A percentile compares a stretch with the other conserved stretches of the same genome.
phyloP scores from a whole-genome alignment of 2,113 vertebrate species.

The Rutilus rutilus region DNA sequence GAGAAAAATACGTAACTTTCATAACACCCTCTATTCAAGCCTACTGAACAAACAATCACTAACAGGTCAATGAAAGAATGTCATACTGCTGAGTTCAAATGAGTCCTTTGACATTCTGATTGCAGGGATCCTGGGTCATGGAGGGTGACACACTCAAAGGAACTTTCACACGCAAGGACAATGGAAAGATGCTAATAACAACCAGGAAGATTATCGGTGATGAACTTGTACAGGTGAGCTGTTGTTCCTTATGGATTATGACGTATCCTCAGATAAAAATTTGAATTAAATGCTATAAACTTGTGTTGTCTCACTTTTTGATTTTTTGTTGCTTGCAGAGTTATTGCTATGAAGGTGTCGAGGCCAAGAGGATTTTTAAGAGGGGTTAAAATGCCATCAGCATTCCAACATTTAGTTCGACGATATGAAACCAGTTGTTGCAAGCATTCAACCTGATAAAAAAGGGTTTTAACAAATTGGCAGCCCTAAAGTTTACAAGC shows the following conservation, averaged over 20 bases:
- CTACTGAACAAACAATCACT: background rate
- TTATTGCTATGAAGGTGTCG: slow-evolving; percentile 89
- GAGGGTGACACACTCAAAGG: slow-evolving; percentile 83
- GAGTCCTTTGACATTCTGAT: background rate
- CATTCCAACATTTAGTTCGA: background rate
- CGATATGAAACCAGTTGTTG: background rate
- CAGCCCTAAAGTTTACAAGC: slow-evolving; percentile 1
- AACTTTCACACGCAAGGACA: slow-evolving; percentile 85
- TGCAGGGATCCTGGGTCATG: slow-evolving; percentile 83
- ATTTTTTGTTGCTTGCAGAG: slow-evolving; percentile 73
- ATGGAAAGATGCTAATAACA: slow-evolving; percentile 83
- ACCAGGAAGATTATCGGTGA: slow-evolving; percentile 75
- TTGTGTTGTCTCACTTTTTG: background rate
- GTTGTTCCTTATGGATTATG: background rate
- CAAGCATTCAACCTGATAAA: background rate
- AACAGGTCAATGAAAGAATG: too few species aligned
- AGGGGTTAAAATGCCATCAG: slow-evolving; percentile 67
- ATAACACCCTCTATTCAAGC: background rate
- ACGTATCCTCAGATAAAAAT: background rate
- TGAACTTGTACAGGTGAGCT: slow-evolving; percentile 87
- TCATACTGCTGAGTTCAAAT: background rate
- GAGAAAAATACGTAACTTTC: background rate
- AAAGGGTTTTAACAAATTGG: background rate
- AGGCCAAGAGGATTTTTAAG: slow-evolving; percentile 91
- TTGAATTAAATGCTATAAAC: background rate